phyloP scores from a whole-genome alignment of 1,140 invertebrate genomes.

The Pseudomyrmex cubaensis region DNA sequence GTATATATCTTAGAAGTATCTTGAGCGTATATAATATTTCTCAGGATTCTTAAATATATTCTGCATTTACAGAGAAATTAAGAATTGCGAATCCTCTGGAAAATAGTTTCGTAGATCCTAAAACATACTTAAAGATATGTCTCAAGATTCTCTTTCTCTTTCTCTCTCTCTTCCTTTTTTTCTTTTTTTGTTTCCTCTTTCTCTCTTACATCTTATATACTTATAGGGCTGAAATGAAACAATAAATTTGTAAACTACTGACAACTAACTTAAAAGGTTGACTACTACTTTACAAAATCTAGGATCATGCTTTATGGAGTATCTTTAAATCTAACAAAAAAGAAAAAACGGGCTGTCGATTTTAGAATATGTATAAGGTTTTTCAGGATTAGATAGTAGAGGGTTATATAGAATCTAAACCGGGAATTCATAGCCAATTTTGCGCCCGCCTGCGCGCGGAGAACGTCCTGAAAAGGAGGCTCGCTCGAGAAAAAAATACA shows the following conservation, averaged over 20 bases:
- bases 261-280: too few relatives aligned
- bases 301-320: conserved; percentile 13
- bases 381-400: conserved; percentile 23
- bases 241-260: conserved; percentile 29
- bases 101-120: conserved; percentile 16
- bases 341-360: not conserved
- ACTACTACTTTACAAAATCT: conserved; percentile 1
- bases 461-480: conserved; percentile 3
- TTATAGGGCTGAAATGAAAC: conserved; percentile 31
- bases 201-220: conserved; percentile 30
- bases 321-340: conserved; percentile 22
- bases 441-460: conserved; percentile 13
- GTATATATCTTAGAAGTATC: conserved; percentile 37
- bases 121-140: conserved; percentile 30
- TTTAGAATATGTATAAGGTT: not conserved
- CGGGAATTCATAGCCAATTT: conserved; percentile 37
- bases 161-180: too few relatives aligned
- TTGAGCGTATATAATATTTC: conserved; percentile 30
- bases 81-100: not conserved
- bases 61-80: not conserved
- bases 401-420: conserved; percentile 16
- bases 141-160: not conserved
- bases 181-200: too few relatives aligned
- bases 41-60: conserved; percentile 40
- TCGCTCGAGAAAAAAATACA: not conserved